Evolutionary conservation across 2,888 invertebrate genomes (phyloP).

Genomic region (Agrilus mali): DNA sequence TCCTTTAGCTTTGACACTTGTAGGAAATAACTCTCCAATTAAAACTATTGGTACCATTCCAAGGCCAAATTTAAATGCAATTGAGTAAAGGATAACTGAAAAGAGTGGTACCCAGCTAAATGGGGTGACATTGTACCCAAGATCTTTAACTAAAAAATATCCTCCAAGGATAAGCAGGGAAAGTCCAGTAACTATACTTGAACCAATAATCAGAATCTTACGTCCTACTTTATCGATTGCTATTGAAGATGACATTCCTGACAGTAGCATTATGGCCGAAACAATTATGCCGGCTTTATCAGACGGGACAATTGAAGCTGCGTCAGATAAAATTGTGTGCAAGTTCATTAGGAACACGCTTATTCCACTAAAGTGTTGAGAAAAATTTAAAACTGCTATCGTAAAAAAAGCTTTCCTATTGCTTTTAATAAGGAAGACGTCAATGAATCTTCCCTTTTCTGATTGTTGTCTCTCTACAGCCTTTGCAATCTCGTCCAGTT

Average conservation of each 20-base stretch:
- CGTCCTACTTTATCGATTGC: constrained; percentile 28
- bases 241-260: constrained; percentile 22
- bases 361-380: constrained; percentile 29
- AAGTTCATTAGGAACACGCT: constrained; percentile 31
- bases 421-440: constrained; percentile 25
- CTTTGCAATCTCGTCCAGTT: constrained; percentile 24
- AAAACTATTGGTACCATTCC: constrained; percentile 11
- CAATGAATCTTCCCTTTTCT: constrained; percentile 26
- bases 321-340: constrained; percentile 26
- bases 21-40: constrained; percentile 10
- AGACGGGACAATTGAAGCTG: constrained; percentile 24
- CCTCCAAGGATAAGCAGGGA: constrained; percentile 23
- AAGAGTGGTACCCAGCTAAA: constrained; percentile 7
- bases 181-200: constrained; percentile 24
- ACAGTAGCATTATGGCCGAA: constrained; percentile 26
- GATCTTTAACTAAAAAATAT: constrained; percentile 24
- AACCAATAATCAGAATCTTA: constrained; percentile 23
- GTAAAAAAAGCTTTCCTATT: constrained; percentile 28
- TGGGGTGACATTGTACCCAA: constrained; percentile 4
- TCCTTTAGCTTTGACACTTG: constrained; percentile 12
- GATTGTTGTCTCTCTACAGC: constrained; percentile 25
- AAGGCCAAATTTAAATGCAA: constrained; percentile 10
- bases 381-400: constrained; percentile 27
- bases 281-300: constrained; percentile 26
- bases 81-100: constrained; percentile 8